Evolutionary conservation across 2,797 vertebrate species (phyloP).

Genomic region (Myoxocephalus aenaeus): DNA sequence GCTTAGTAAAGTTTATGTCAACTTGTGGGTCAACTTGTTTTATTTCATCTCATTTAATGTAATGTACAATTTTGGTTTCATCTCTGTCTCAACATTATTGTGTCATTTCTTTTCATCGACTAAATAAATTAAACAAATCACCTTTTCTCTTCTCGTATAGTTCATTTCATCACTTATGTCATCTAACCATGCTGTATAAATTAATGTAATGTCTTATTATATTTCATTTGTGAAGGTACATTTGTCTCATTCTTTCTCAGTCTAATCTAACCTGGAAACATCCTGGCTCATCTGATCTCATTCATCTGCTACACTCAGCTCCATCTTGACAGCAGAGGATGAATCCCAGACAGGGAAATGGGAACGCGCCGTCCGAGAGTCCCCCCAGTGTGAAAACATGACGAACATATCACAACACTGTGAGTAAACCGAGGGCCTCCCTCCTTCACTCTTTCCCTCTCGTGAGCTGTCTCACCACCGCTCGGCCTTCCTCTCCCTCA

Average conservation of each 20-base stretch:
- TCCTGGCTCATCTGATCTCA: neutral
- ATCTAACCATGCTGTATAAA: neutral
- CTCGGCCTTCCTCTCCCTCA: neutral
- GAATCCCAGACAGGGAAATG: conserved; percentile 48
- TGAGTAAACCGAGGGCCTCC: conserved; percentile 65
- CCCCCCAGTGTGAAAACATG: conserved; percentile 67
- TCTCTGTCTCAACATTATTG: neutral
- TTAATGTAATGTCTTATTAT: neutral
- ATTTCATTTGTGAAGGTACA: neutral
- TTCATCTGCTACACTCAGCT: neutral
- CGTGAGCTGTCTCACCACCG: conserved; percentile 23
- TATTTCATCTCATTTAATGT: neutral
- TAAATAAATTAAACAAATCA: neutral
- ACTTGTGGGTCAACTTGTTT: neutral
- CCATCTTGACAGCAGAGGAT: conserved; percentile 15
- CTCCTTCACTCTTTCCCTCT: conserved; percentile 47
- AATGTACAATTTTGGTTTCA: neutral
- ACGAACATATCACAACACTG: conserved; percentile 73
- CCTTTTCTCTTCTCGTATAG: neutral
- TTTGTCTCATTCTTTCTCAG: neutral
- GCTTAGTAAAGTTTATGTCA: neutral
- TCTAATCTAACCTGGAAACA: neutral
- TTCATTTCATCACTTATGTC: neutral
- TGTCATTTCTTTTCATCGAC: neutral
- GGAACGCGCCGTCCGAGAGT: conserved; percentile 63